Evolutionary conservation across 2,113 vertebrate species (phyloP).

Genomic region (Spilogale gracilis): DNA sequence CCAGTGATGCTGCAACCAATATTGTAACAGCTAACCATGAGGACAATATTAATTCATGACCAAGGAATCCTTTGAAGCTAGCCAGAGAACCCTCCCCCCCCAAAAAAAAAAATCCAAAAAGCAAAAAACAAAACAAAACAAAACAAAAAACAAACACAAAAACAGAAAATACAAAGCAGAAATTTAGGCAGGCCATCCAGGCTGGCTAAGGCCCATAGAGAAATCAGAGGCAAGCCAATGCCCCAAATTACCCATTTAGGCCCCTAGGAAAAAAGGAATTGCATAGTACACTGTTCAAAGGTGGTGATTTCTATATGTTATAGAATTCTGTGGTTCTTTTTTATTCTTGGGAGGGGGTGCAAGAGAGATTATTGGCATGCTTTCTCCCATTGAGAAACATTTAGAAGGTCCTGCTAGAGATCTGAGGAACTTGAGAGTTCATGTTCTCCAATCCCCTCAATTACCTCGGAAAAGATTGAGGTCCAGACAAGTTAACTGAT

Average conservation of each 20-base stretch:
- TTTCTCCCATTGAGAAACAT: not conserved
- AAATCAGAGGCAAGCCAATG: not conserved
- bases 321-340: not conserved
- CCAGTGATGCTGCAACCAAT: conserved; percentile 22
- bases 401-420: not conserved
- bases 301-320: conserved; percentile 25
- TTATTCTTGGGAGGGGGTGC: not conserved
- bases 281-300: not conserved
- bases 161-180: not conserved
- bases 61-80: conserved; percentile 49
- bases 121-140: not conserved
- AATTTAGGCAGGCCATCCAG: conserved; percentile 62
- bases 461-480: not conserved
- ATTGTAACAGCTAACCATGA: conserved; percentile 51
- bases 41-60: conserved; percentile 64
- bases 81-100: not conserved
- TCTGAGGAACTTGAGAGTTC: not conserved
- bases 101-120: not conserved
- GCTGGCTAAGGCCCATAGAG: not conserved
- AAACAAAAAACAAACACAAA: not conserved
- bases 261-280: not conserved
- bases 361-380: not conserved
- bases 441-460: not conserved
- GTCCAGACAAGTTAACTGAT: not conserved
- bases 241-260: not conserved